Base-by-base conservation (phyloP, 2,113 vertebrate genomes). In the Pollimyrus isidori region DNA sequence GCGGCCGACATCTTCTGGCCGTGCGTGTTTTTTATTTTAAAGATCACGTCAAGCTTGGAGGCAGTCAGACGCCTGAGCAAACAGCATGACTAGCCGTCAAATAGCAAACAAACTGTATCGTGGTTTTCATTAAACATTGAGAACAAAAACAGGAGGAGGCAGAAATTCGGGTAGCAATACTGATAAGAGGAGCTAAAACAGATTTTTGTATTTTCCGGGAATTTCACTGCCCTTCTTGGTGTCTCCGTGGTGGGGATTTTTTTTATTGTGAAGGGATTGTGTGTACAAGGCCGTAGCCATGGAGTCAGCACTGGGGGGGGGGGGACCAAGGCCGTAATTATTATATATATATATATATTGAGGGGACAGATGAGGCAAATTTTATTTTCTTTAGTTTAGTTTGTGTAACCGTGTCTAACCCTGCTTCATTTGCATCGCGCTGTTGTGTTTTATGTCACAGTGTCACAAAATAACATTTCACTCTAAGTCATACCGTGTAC, bases 101-200 rank as follows among this genome's bases (percentile, higher is more conserved):
- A 39, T 30, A 15, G 35, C 69, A 76, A 76, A 76, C 73, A 76
- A 39, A 6, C 35, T 76, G 17, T 39, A 76, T 76, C 15, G 30
- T 42, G 73, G 73, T 76, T 76, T 76, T 76, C 73, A 19, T 85
- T 3, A 85, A 85, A 85, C 83, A 85, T 30, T 85, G 83, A 26
- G 9, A 49, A 49, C n/a, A 9, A 49, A 85, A 85, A 85, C 48
- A 48, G 48, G 3, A 85, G n/a, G 45, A 49, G 83, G n/a, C 45
- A n/a, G 83, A 48, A 85, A 49, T 49, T 15, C 23, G 11, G 21
- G 83, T 26, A 15, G 23, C 11, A 85, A 49, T 15, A 49, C 45
- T 48, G 45, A 85, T 85, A 49, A 85, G 42, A n/a, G 50, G 23
- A 85, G n/a, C 83, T 49, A 50, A n/a, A 84, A 84, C 9, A 45